Evolutionary conservation across 2,888 invertebrate species (phyloP).

Genomic region (Argynnis bischoffii): DNA sequence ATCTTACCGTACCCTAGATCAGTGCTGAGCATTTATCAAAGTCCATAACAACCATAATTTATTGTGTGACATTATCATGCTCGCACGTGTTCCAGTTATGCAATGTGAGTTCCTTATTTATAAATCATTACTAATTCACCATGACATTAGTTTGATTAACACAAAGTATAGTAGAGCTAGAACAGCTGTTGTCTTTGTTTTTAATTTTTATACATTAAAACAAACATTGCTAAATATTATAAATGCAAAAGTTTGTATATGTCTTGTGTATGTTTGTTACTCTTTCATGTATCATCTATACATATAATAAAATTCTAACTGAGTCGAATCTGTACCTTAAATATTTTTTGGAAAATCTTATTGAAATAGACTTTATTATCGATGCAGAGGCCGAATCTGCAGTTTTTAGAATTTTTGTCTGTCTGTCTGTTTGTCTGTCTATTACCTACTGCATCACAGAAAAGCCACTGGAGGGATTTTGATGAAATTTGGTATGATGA

Average conservation of each 20-base stretch:
- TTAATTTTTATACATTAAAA: not conserved
- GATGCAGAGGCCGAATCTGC: no score
- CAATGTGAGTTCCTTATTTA: slow-evolving; percentile 30
- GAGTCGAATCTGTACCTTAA: no score
- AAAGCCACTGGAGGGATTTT: no score
- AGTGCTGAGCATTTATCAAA: slow-evolving; percentile 25
- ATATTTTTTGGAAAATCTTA: no score
- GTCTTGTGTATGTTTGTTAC: not conserved
- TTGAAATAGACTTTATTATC: no score
- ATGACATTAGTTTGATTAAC: slow-evolving; percentile 13
- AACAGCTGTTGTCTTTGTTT: not conserved
- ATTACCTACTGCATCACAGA: no score
- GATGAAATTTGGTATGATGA: no score
- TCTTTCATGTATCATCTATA: no score
- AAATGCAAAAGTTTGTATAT: not conserved
- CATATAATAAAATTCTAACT: no score
- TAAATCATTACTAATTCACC: slow-evolving; percentile 27
- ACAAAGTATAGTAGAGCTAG: slow-evolving; percentile 4
- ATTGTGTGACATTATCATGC: slow-evolving; percentile 29
- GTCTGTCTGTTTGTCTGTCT: no score
- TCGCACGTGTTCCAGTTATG: slow-evolving; percentile 31
- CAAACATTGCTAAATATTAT: not conserved
- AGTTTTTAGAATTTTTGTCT: no score
- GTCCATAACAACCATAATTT: slow-evolving; percentile 29
- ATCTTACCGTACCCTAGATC: slow-evolving; percentile 16